Conservation (phyloP, 2,888 invertebrate species). For the Mechanitis mazaeus region DNA sequence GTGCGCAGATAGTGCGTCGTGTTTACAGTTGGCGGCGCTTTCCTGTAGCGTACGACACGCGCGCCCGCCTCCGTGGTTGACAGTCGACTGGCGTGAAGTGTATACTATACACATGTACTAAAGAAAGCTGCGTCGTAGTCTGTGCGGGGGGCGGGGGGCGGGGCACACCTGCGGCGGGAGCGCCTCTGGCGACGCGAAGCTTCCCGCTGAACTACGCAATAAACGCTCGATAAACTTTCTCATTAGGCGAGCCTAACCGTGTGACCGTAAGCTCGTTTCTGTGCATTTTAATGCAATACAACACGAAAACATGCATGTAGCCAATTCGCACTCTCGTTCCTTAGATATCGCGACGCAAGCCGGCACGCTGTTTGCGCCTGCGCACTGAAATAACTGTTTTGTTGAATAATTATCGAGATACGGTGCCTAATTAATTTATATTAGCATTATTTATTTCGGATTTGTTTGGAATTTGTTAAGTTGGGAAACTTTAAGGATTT, state of each 20-base stretch:
- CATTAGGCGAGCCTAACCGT: conserved; percentile 75
- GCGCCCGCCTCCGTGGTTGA: conserved; percentile 59
- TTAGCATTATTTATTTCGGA: conserved; percentile 6
- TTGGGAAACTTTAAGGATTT: too few species aligned
- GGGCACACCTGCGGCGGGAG: conserved; percentile 66
- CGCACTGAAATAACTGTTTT: conserved; percentile 27
- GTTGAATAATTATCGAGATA: background rate
- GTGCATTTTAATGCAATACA: conserved; percentile 62
- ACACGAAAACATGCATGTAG: conserved; percentile 56
- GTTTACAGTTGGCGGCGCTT: conserved; percentile 72
- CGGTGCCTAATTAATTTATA: too few species aligned
- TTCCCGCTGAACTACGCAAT: conserved; percentile 74
- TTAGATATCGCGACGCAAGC: conserved; percentile 41
- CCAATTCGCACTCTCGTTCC: conserved; percentile 51
- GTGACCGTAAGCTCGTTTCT: conserved; percentile 73
- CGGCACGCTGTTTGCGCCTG: conserved; percentile 33
- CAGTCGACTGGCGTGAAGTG: conserved; percentile 65
- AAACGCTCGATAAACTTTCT: conserved; percentile 77
- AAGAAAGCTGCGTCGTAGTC: conserved; percentile 48
- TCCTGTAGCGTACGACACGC: conserved; percentile 36
- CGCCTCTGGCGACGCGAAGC: conserved; percentile 59
- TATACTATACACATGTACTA: conserved; percentile 34
- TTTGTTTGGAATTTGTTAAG: background rate
- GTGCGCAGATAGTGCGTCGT: conserved; percentile 66
- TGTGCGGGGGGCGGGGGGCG: conserved; percentile 41